Conservation (phyloP, 2,113 vertebrate genomes). For the Xenus cinereus region DNA sequence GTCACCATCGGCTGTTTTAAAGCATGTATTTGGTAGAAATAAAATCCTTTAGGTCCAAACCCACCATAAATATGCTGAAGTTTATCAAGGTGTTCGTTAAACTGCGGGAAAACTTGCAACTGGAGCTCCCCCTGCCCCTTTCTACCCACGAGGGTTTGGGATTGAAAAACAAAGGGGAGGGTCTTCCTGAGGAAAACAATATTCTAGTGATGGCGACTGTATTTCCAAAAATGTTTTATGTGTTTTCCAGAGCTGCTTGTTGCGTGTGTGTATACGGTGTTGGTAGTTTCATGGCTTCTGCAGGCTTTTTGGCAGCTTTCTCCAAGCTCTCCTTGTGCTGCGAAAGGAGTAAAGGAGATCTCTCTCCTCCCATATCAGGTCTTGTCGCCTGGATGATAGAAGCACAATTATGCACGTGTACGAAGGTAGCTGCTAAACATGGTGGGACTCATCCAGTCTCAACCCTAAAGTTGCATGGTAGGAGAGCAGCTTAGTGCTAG, state of each 20-base stretch:
- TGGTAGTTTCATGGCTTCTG: background rate
- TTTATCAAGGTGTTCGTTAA: background rate
- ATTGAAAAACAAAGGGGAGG: background rate
- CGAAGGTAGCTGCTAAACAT: background rate
- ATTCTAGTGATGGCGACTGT: background rate
- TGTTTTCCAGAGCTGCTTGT: background rate
- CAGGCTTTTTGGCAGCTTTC: background rate
- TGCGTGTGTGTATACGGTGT: background rate
- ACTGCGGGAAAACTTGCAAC: background rate
- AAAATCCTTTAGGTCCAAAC: background rate
- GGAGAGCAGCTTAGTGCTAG: background rate
- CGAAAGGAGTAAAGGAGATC: background rate
- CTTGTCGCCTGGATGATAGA: background rate
- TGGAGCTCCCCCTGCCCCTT: background rate
- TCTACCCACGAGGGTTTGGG: background rate
- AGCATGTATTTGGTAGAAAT: background rate
- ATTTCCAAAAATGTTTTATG: background rate
- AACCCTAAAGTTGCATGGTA: accelerated
- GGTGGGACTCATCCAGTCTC: background rate
- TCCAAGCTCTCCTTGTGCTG: background rate
- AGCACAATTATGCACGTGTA: accelerated
- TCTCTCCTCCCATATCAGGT: background rate
- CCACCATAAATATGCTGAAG: background rate
- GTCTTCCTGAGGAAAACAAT: background rate
- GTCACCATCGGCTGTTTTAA: background rate